phyloP scores from a whole-genome alignment of 2,113 vertebrate species.

The Syngnathus floridae region DNA sequence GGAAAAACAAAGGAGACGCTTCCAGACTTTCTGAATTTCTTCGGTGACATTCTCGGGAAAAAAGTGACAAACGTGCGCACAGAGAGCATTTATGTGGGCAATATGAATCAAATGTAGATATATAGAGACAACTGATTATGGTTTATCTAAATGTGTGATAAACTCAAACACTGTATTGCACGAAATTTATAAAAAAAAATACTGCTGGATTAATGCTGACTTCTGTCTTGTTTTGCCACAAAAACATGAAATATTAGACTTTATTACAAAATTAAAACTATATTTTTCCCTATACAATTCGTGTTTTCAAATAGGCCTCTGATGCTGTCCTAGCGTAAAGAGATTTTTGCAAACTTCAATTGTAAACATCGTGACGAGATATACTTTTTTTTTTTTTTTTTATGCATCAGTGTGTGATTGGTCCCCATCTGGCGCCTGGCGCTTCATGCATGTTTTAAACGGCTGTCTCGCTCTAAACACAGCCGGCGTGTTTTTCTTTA shows the following conservation, averaged over 20 bases:
- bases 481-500: slow-evolving; percentile 12
- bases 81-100: slow-evolving; percentile 74
- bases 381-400: no score
- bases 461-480: slow-evolving; percentile 11
- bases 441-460: slow-evolving; percentile 24
- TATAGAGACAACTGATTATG: slow-evolving; percentile 67
- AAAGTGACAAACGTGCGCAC: slow-evolving; percentile 63
- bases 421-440: slow-evolving; percentile 35
- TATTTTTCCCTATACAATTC: no score
- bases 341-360: no score
- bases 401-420: neutral
- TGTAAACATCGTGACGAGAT: no score
- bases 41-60: slow-evolving; percentile 57
- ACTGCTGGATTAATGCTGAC: slow-evolving; percentile 57
- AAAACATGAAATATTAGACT: neutral
- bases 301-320: no score
- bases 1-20: slow-evolving; percentile 39
- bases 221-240: slow-evolving; percentile 44
- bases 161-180: slow-evolving; percentile 77
- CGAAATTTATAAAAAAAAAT: slow-evolving; percentile 74
- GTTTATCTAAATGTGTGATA: slow-evolving; percentile 78
- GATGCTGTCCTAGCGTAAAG: no score
- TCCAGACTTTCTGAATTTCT: slow-evolving; percentile 52
- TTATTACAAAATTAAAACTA: neutral
- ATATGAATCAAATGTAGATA: slow-evolving; percentile 73